Percentiles rank a stretch among this genome's conserved stretches.
Conservation (phyloP, 2,888 invertebrate species). For the Ommatoiulus sabulosus region DNA sequence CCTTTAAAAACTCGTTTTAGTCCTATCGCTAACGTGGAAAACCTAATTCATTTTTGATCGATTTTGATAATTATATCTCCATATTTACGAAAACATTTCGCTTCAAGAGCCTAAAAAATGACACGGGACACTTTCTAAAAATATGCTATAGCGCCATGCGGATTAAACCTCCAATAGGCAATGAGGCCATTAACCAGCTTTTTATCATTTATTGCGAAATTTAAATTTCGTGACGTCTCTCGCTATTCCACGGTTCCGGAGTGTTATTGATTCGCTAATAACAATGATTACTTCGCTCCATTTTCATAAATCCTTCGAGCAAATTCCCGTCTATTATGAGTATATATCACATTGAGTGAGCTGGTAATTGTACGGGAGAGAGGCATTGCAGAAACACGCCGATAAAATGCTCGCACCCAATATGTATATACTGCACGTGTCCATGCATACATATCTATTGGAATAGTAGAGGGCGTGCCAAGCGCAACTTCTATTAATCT, state of each 20-base stretch:
- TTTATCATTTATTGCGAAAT: background rate
- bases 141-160: background rate
- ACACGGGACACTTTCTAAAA: background rate
- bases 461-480: constrained; percentile 27
- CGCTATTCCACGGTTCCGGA: background rate
- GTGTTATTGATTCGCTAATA: background rate
- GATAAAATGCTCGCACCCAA: background rate
- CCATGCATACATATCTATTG: background rate
- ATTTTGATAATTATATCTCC: too few species aligned
- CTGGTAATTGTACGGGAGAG: background rate
- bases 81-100: background rate
- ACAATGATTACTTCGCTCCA: background rate
- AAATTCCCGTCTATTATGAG: background rate
- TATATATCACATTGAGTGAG: background rate
- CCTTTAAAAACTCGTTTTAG: too few species aligned
- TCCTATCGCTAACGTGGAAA: too few species aligned
- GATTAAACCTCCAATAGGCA: constrained; percentile 9
- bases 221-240: background rate
- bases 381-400: background rate
- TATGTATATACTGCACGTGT: too few species aligned
- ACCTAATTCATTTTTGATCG: too few species aligned
- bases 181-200: background rate
- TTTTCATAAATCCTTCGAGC: background rate
- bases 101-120: background rate
- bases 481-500: background rate